phyloP scores from a whole-genome alignment of 2,797 vertebrate genomes.

The Ctenosaura bakeri region DNA sequence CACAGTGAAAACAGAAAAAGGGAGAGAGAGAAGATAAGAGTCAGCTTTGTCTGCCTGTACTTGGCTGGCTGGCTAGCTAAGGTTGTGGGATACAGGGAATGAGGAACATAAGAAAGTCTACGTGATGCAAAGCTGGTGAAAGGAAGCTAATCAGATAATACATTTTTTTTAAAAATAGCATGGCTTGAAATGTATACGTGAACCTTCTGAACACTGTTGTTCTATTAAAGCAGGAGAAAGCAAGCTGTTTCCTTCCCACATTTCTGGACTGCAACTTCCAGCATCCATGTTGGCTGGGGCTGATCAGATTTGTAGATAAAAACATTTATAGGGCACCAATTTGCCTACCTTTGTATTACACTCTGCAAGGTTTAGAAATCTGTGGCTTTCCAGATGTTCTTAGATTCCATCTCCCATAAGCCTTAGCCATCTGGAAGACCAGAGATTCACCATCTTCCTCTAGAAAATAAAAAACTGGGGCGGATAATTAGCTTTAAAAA shows the following conservation, averaged over 20 bases:
- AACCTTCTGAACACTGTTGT: constrained; percentile 18
- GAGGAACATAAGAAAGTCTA: constrained; percentile 7
- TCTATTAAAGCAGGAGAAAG: neutral
- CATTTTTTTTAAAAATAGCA: neutral
- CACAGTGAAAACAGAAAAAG: constrained; percentile 26
- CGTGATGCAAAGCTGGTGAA: constrained; percentile 7
- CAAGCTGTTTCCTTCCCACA: neutral
- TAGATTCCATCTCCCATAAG: neutral
- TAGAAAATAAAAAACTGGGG: neutral
- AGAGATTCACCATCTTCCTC: neutral
- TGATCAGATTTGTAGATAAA: neutral
- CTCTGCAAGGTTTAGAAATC: neutral
- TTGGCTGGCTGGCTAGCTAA: constrained; percentile 3
- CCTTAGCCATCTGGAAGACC: neutral
- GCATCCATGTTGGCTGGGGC: neutral
- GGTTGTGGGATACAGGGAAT: neutral
- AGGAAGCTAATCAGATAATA: neutral
- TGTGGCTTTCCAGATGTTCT: neutral
- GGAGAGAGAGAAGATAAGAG: constrained; percentile 31
- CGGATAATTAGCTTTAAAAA: neutral
- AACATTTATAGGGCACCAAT: neutral
- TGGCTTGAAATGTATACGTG: neutral
- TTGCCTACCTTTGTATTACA: neutral
- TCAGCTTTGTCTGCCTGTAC: constrained; percentile 19
- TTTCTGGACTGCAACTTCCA: neutral